Evolutionary conservation across 2,888 invertebrate species (phyloP).

Genomic region (Epiblema foenella): DNA sequence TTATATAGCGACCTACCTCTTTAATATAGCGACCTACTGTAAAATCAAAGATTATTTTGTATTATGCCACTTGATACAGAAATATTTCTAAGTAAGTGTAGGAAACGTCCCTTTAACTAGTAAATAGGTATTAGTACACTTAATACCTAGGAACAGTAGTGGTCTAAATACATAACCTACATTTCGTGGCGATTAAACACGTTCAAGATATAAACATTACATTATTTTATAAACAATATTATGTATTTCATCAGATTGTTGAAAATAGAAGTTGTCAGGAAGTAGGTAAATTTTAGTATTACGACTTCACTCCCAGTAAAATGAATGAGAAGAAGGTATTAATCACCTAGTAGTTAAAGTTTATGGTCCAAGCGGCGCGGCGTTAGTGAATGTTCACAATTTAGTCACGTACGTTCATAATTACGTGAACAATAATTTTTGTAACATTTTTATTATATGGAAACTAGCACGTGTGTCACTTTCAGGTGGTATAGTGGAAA

Average conservation of each 20-base stretch:
- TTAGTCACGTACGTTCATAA: slow-evolving; percentile 43
- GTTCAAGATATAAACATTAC: slow-evolving; percentile 1
- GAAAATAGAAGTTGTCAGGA: slow-evolving; percentile 1
- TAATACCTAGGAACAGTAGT: background rate
- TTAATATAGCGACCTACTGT: background rate
- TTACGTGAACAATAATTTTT: slow-evolving; percentile 31
- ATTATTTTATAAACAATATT: background rate
- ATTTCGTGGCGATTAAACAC: slow-evolving; percentile 4
- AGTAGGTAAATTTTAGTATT: background rate
- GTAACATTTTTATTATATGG: slow-evolving; percentile 40
- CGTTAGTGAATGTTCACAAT: slow-evolving; percentile 32
- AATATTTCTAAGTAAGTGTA: background rate
- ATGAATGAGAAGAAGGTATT: slow-evolving; percentile 26
- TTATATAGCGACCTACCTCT: too few species aligned
- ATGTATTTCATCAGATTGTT: background rate
- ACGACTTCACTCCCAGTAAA: slow-evolving; percentile 13
- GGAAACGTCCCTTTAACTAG: background rate
- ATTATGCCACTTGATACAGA: background rate
- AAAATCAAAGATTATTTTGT: background rate
- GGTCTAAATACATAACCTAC: background rate
- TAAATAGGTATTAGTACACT: background rate
- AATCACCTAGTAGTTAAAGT: slow-evolving; percentile 34
- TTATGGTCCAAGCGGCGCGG: slow-evolving; percentile 12
- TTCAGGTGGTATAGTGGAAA: slow-evolving; percentile 25
- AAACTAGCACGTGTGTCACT: slow-evolving; percentile 43